Evolutionary conservation across 2,113 vertebrate genomes (phyloP).

Genomic region (Dinomys branickii): DNA sequence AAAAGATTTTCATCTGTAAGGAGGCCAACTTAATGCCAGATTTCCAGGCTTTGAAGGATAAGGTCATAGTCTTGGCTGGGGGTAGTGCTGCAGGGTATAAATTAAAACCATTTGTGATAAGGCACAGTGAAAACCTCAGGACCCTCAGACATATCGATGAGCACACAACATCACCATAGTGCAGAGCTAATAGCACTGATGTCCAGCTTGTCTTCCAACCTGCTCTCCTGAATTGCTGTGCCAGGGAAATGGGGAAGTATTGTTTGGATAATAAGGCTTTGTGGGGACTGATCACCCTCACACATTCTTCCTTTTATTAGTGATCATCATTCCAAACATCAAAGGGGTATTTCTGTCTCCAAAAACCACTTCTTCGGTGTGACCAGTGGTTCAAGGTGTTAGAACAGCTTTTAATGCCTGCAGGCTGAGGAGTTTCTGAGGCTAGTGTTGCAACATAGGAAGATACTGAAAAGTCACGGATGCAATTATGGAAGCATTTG

Average conservation of each 20-base stretch:
- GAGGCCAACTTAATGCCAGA: not conserved
- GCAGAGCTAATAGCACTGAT: not conserved
- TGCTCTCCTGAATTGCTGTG: not conserved
- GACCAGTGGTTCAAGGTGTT: too few relatives aligned
- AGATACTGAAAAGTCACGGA: not conserved
- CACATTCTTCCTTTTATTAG: not conserved
- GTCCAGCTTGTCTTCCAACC: not conserved
- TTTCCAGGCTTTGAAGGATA: not conserved
- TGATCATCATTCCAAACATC: not conserved
- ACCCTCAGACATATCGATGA: too few relatives aligned
- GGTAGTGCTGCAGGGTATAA: not conserved
- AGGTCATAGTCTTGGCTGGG: not conserved
- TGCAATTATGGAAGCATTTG: not conserved
- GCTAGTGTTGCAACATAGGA: not conserved
- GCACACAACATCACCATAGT: not conserved
- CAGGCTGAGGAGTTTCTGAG: not conserved
- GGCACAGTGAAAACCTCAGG: not conserved
- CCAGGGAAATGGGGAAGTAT: not conserved
- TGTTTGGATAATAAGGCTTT: not conserved
- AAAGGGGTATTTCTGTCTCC: not conserved
- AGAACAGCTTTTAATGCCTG: not conserved
- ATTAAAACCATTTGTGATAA: not conserved
- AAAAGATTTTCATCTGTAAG: not conserved
- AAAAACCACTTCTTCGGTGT: not conserved
- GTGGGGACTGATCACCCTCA: not conserved